phyloP scores from a whole-genome alignment of 2,888 invertebrate species.

The Teinopalpus imperialis region DNA sequence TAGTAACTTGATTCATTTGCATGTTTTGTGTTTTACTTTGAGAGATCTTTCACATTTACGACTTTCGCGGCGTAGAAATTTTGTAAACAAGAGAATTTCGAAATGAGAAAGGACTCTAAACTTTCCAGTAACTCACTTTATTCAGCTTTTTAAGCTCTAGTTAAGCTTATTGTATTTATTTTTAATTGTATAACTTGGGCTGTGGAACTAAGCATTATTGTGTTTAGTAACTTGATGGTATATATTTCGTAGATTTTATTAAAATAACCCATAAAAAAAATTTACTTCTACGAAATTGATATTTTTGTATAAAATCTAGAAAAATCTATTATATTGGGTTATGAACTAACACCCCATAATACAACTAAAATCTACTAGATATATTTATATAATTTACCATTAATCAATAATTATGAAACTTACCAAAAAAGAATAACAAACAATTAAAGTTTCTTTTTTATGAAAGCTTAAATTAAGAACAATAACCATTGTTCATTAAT shows the following conservation, averaged over 20 bases:
- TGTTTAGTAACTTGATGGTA: neutral
- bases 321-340: neutral
- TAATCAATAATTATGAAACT: too few species aligned
- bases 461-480: too few species aligned
- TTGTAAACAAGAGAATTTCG: neutral
- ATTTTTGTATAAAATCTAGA: conserved; percentile 2
- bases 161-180: conserved; percentile 7
- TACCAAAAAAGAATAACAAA: too few species aligned
- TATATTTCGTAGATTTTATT: neutral
- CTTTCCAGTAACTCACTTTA: too few species aligned
- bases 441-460: too few species aligned
- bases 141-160: conserved; percentile 5
- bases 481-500: too few species aligned
- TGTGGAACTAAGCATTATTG: conserved; percentile 20
- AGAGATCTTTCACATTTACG: neutral
- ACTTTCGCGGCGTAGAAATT: neutral
- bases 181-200: conserved; percentile 18
- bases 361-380: too few species aligned
- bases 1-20: neutral
- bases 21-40: neutral
- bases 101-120: neutral
- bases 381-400: neutral
- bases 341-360: too few species aligned
- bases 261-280: too few species aligned
- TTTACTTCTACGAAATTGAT: neutral